These are phyloP conservation scores for Pluvianellus socialis DNA, from an alignment of 2,113 vertebrate genomes.

Conservation along the genomic window DNA sequence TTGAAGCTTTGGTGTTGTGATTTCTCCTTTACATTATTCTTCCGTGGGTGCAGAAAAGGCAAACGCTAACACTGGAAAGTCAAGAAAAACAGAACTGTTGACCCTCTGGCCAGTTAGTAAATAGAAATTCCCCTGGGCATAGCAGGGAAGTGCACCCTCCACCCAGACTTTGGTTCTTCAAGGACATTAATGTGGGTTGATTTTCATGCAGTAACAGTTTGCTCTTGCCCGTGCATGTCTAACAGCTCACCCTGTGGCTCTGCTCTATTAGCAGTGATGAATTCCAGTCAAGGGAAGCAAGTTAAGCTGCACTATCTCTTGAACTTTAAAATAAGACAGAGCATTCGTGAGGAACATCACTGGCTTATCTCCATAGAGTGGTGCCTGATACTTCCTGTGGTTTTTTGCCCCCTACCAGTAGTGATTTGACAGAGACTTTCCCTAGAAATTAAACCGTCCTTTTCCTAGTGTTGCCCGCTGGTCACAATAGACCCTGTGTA, in stretches of 20 bases:
- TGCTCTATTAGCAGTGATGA: slow-evolving; percentile 32
- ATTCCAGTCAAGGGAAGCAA: slow-evolving; percentile 23
- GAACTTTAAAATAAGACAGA: slow-evolving; percentile 25
- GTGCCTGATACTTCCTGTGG: not conserved
- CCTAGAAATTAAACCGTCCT: not conserved
- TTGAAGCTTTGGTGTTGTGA: not conserved
- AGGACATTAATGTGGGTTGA: not conserved
- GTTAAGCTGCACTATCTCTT: slow-evolving; percentile 6
- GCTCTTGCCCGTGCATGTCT: slow-evolving; percentile 33
- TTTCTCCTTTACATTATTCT: not conserved
- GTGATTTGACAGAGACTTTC: not conserved
- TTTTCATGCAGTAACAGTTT: slow-evolving; percentile 47
- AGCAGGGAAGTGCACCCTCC: not conserved
- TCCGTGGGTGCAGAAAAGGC: not conserved
- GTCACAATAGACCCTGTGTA: not conserved
- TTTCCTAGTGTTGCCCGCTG: not conserved
- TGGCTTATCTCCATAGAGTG: not conserved
- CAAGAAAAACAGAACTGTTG: not conserved
- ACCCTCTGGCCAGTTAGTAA: not conserved
- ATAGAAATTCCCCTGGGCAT: not conserved
- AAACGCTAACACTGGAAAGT: not conserved
- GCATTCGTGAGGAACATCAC: not conserved
- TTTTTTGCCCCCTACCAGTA: not conserved
- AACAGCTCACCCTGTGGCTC: slow-evolving; percentile 29
- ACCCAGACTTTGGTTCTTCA: slow-evolving; percentile 7